Evolutionary conservation across 1,140 invertebrate genomes (phyloP), one percentile per base, ranked within the genome.

Genomic region (Saccostrea echinata): DNA sequence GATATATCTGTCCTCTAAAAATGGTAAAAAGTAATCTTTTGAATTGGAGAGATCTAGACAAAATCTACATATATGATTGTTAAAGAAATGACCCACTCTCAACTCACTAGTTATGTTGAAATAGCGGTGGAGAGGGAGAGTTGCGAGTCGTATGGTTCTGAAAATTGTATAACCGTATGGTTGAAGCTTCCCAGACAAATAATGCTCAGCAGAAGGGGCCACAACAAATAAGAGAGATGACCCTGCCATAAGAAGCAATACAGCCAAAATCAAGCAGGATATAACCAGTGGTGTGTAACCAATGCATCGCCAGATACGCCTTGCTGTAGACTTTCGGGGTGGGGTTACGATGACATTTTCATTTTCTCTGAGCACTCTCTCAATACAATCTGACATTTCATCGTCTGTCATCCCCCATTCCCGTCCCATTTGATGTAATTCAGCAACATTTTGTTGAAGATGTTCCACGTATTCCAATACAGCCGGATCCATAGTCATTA

Each of bases 341-440:
- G 68, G 82, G n/a, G 51, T 43, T 82, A 30, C 33, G 16, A 61
- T 30, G 24, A 81, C 35, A 21, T 86, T 55, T 21, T 61, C 81
- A 33, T 85, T 82, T 51, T 81, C 71, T 85, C 80, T 71, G 16
- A 91, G 71, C 2, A 87, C 90, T 35, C 89, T 85, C 16, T 89
- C 89, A 35, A 91, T 90, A 71, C 91, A 91, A 16, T 68, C 35
- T 57, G 89, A 81, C 18, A 91, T 90, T 55, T 91, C 91, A 35
- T 91, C 86, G 3, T 90, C 84, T 85, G 89, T 86, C 88, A 91
- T 89, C 3, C 89, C 90, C 88, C 90, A 90, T 89, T 90, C 84
- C 84, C 86, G 90, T 12, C 88, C 91, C 8, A 89, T 53, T 80
- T 85, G 35, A 33, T 88, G 87, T 18, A 91, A 55, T 86, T 90